phyloP scores from a whole-genome alignment of 53 echinoderm and acorn worm genomes.

The Mesocentrotus franciscanus region DNA sequence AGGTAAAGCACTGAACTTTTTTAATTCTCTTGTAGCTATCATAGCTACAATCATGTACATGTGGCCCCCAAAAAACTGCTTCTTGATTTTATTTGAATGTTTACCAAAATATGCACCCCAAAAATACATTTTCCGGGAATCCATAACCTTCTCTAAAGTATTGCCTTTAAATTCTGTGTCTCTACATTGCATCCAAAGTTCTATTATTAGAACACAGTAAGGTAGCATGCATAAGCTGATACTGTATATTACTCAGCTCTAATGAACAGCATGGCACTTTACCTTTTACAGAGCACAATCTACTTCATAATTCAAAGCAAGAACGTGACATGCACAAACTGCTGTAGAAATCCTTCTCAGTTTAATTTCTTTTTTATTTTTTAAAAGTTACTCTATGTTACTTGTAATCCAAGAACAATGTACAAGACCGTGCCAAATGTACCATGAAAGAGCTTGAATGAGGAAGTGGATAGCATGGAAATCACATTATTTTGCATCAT shows the following conservation, averaged over 20 bases:
- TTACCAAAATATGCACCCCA: too few relatives aligned
- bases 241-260: neutral
- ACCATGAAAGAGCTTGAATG: neutral
- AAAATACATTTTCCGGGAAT: too few relatives aligned
- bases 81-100: too few relatives aligned
- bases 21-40: neutral
- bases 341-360: neutral
- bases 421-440: too few relatives aligned
- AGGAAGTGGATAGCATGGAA: neutral
- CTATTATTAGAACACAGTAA: too few relatives aligned
- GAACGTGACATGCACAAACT: neutral
- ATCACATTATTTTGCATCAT: neutral
- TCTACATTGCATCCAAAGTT: too few relatives aligned
- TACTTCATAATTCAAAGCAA: neutral
- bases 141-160: too few relatives aligned
- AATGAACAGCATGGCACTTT: neutral
- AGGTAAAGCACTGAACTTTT: neutral
- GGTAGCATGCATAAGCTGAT: too few relatives aligned
- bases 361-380: neutral
- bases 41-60: neutral
- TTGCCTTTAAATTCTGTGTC: too few relatives aligned
- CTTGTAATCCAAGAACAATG: too few relatives aligned
- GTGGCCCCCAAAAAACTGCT: too few relatives aligned
- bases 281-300: neutral
- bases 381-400: too few relatives aligned